These are phyloP conservation scores for Drosophila mulleri DNA, from an alignment of 2,888 invertebrate species.

Conservation along the genomic window DNA sequence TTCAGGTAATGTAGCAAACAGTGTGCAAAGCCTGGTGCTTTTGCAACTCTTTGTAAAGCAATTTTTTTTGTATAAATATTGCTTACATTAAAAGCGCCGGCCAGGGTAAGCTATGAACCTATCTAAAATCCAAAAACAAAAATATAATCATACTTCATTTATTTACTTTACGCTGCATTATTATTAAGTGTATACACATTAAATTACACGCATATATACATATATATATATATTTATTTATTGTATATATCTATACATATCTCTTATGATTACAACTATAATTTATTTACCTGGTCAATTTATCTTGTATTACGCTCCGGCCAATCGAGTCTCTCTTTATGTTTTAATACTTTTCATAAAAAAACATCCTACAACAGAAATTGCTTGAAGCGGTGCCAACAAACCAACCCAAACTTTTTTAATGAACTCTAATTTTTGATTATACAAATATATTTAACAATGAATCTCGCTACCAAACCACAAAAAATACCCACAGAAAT, in stretches of 20 bases:
- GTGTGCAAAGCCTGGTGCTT: slow-evolving; percentile 32
- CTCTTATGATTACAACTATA: slow-evolving; percentile 17
- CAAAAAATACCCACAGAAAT: slow-evolving; percentile 10
- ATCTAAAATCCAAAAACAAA: slow-evolving; percentile 10
- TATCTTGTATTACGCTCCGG: slow-evolving; percentile 47
- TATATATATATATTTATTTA: slow-evolving; percentile 14
- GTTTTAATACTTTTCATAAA: slow-evolving; percentile 28
- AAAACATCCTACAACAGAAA: slow-evolving; percentile 21
- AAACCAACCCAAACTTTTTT: slow-evolving; percentile 5
- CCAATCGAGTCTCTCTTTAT: slow-evolving; percentile 21
- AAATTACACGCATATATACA: slow-evolving; percentile 27
- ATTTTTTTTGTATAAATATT: slow-evolving; percentile 20
- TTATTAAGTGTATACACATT: slow-evolving; percentile 58
- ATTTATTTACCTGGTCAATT: slow-evolving; percentile 21
- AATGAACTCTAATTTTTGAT: slow-evolving; percentile 6
- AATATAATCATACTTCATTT: slow-evolving; percentile 47
- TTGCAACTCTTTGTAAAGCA: slow-evolving; percentile 17
- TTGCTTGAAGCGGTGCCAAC: slow-evolving; percentile 52
- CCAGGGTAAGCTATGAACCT: slow-evolving; percentile 73
- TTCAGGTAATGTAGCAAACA: slow-evolving; percentile 63
- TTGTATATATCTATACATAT: slow-evolving; percentile 25
- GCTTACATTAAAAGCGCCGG: slow-evolving; percentile 46
- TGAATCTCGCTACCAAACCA: slow-evolving; percentile 1
- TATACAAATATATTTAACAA: slow-evolving; percentile 5
- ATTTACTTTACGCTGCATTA: slow-evolving; percentile 58